Percentiles rank a stretch among this genome's conserved stretches.
These are phyloP conservation scores for Macrosiphum euphorbiae DNA, from an alignment of 2,888 invertebrate species.

Conservation along the genomic window DNA sequence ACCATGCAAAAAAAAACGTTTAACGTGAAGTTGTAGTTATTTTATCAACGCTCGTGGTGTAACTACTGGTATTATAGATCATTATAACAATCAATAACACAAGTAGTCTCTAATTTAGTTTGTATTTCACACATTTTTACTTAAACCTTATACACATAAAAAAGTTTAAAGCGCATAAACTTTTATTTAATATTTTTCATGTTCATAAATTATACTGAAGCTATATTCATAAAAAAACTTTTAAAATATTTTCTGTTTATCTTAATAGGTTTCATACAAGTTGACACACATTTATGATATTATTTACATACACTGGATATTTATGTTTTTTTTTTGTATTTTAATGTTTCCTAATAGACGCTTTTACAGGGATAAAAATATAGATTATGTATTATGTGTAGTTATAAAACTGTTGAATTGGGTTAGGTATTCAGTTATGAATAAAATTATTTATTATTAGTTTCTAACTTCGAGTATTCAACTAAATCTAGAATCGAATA, in stretches of 20 bases:
- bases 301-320: neutral
- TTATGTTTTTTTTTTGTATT: neutral
- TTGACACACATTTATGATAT: neutral
- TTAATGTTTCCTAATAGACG: neutral
- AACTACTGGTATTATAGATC: neutral
- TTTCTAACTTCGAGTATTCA: neutral
- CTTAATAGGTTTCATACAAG: neutral
- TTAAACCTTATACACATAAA: neutral
- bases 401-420: neutral
- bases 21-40: neutral
- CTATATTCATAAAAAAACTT: neutral
- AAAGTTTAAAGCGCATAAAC: neutral
- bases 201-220: neutral
- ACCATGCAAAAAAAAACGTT: neutral
- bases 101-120: neutral
- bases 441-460: neutral
- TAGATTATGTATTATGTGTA: neutral
- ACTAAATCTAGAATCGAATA: neutral
- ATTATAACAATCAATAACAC: neutral
- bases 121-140: neutral
- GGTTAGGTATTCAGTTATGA: neutral
- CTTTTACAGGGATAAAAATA: neutral
- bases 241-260: neutral
- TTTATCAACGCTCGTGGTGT: neutral
- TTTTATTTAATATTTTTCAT: neutral